Conservation (phyloP, 2,888 invertebrate genomes). For the Noctua janthe region DNA sequence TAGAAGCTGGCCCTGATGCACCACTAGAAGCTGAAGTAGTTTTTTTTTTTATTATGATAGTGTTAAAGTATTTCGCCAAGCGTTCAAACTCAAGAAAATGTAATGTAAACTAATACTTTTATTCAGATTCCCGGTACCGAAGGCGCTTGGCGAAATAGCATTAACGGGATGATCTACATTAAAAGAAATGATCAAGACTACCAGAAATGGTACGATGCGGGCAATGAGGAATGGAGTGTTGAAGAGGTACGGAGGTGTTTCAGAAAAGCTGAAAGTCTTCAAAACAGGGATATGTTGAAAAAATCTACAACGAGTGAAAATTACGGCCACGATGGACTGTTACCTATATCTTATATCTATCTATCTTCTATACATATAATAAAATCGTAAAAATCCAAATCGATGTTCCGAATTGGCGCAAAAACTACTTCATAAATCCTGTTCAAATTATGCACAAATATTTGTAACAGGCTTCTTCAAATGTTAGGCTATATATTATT, state of each 20-base stretch:
- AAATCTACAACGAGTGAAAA: conserved; percentile 64
- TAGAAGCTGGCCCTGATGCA: conserved; percentile 65
- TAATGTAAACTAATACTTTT: not conserved
- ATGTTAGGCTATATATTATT: too few relatives aligned
- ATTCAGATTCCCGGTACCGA: conserved; percentile 71
- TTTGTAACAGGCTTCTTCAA: too few relatives aligned
- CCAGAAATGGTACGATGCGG: conserved; percentile 88
- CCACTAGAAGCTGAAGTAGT: conserved; percentile 65
- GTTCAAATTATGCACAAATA: too few relatives aligned
- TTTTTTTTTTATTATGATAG: conserved; percentile 53
- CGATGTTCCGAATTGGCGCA: too few relatives aligned
- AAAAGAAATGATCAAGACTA: conserved; percentile 88
- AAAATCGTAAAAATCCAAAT: too few relatives aligned
- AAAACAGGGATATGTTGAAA: conserved; percentile 69
- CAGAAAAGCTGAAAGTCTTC: conserved; percentile 86
- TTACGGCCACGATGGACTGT: conserved; percentile 85
- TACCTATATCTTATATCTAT: conserved; percentile 59
- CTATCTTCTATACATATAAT: too few relatives aligned
- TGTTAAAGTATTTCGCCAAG: not conserved
- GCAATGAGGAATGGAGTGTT: conserved; percentile 90
- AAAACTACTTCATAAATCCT: too few relatives aligned
- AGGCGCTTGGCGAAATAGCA: conserved; percentile 77
- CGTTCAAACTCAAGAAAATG: not conserved
- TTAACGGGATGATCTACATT: conserved; percentile 90
- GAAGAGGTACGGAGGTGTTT: conserved; percentile 86